Evolutionary conservation across 1,140 invertebrate genomes (phyloP), one percentile per base, ranked within the genome.

Genomic region (Pseudomyrmex concolor): DNA sequence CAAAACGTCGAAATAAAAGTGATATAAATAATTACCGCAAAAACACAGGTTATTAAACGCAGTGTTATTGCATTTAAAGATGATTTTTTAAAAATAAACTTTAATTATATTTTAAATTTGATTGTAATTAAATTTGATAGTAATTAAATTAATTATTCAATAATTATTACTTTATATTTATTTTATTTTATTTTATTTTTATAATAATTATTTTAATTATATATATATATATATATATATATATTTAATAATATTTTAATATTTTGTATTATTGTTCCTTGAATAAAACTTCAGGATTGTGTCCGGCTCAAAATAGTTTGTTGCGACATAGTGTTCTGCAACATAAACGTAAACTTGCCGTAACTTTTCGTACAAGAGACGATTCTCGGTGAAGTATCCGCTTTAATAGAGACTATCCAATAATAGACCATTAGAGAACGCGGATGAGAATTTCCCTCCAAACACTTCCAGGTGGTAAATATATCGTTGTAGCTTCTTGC

Each of bases 381-480:
- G 66, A 55, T 68, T 19, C 51, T 59, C 76, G 12, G 51, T 59
- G 19, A 78, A 70, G 76, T 54, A 48, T 70, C 48, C 64, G 9
- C 76, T 78, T 68, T 67, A 78, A 78, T 78, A 59, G 54, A 70
- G 54, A 70, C 64, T 45, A 34, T 68, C 64, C 76, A 59, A 78
- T 78, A 78, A 78, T 78, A 70, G 76, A 78, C 64, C 43, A 78
- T 78, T 70, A 78, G 19, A 17, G 19, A 55, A 78, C 76, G 64
- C 43, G 54, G 51, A 64, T 83, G 54, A 57, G 70, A 66, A 63
- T 17, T 5, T 19, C 22, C 60, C 17, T 66, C 57, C 45, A 63
- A 64, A 25, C 60, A 74, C 48, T 54, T 62, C 59, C 68, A 74
- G 60, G 78, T 82, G 78, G 70, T 74, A 82, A 74, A 82, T 82